phyloP scores from a whole-genome alignment of 2,113 vertebrate species.

The Calonectris borealis region DNA sequence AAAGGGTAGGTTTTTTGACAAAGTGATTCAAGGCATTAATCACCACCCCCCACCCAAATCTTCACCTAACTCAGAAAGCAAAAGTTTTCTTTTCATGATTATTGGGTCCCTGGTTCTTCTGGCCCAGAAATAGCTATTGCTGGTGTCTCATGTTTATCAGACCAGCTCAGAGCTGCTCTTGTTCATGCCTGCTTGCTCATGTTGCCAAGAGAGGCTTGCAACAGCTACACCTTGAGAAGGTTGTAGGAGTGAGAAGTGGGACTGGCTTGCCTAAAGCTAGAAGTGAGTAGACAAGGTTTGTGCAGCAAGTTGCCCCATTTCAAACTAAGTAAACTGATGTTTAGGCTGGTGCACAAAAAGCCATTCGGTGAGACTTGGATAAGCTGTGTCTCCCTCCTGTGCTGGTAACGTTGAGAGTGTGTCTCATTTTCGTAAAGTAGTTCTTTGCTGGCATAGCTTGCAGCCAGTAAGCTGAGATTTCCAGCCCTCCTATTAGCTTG shows the following conservation, averaged over 20 bases:
- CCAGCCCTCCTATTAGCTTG: background rate
- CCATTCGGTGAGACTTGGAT: background rate
- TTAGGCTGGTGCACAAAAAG: background rate
- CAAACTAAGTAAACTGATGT: background rate
- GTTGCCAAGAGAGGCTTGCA: background rate
- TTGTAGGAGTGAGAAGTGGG: background rate
- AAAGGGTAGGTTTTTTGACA: background rate
- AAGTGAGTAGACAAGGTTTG: background rate
- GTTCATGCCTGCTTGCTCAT: background rate
- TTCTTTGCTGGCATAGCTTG: background rate
- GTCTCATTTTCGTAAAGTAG: background rate
- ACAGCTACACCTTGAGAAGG: background rate
- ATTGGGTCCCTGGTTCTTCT: background rate
- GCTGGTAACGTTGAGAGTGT: background rate
- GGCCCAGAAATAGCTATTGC: background rate
- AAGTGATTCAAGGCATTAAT: background rate
- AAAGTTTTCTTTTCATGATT: background rate
- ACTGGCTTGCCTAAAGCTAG: background rate
- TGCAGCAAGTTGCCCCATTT: background rate
- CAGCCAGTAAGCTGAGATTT: background rate
- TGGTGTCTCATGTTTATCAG: background rate
- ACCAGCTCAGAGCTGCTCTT: background rate
- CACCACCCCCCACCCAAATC: fast-evolving
- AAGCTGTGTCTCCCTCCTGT: background rate
- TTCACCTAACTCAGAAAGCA: background rate